phyloP scores from a whole-genome alignment of 1,140 invertebrate genomes.

The Babylonia areolata region DNA sequence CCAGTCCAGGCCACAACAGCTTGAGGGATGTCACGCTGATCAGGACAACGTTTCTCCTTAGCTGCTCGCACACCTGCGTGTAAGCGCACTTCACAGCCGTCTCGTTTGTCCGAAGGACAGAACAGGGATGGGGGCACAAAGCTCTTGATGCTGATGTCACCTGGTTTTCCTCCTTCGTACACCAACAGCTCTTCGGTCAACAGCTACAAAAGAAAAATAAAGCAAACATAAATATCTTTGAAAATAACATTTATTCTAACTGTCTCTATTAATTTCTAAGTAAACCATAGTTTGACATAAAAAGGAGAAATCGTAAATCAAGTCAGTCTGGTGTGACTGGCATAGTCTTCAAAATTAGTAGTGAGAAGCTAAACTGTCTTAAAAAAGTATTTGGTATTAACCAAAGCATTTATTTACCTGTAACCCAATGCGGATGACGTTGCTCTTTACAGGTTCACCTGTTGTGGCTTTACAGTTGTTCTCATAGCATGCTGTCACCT shows the following conservation, averaged over 20 bases:
- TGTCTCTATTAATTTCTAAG: too few species aligned
- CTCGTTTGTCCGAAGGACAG: conserved; percentile 41
- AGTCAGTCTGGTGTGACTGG: too few species aligned
- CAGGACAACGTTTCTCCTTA: conserved; percentile 52
- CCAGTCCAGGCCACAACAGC: conserved; percentile 48
- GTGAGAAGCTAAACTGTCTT: too few species aligned
- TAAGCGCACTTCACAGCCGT: conserved; percentile 47
- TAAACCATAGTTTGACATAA: too few species aligned
- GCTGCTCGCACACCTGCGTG: conserved; percentile 37
- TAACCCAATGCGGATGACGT: conserved; percentile 38
- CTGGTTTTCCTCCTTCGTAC: conserved; percentile 46
- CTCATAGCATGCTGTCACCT: conserved; percentile 46
- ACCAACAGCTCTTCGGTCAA: conserved; percentile 46
- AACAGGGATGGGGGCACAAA: conserved; percentile 57
- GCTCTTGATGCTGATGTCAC: conserved; percentile 40
- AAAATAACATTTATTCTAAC: too few species aligned
- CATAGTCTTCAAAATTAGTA: too few species aligned
- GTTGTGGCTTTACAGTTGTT: conserved; percentile 44
- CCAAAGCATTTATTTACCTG: conserved; percentile 39
- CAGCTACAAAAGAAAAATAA: conserved; percentile 49
- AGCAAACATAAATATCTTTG: too few species aligned
- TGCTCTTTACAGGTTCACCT: conserved; percentile 47
- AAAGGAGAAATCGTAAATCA: background rate
- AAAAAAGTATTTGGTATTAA: too few species aligned
- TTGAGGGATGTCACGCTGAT: conserved; percentile 52